These are phyloP conservation scores for Pachyramphus minor DNA, from an alignment of 2,113 vertebrate species.

Conservation along the genomic window DNA sequence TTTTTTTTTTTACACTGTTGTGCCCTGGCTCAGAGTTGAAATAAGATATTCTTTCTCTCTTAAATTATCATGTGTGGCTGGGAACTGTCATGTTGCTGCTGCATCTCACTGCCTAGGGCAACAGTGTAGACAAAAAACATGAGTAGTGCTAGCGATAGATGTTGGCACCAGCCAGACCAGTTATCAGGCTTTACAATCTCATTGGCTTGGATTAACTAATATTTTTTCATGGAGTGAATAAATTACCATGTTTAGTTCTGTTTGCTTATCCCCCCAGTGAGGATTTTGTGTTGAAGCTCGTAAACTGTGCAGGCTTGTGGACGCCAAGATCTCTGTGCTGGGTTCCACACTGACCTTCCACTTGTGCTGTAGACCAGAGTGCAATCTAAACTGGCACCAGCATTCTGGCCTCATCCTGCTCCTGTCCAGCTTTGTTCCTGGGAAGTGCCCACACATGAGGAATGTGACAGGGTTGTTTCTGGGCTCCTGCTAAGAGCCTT, in stretches of 20 bases:
- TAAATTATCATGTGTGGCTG: constrained; percentile 22
- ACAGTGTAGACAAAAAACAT: constrained; percentile 34
- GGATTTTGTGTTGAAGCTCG: neutral
- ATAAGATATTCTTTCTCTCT: constrained; percentile 12
- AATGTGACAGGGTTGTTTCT: neutral
- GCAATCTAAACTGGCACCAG: neutral
- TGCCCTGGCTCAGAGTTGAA: neutral
- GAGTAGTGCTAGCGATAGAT: constrained; percentile 3
- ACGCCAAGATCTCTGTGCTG: neutral
- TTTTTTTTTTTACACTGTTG: neutral
- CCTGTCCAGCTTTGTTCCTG: neutral
- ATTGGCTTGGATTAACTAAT: constrained; percentile 47
- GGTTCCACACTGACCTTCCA: neutral
- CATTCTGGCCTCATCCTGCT: neutral
- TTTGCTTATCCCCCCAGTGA: neutral
- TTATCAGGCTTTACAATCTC: constrained; percentile 29
- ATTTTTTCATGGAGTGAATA: constrained; percentile 41
- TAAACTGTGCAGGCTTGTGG: neutral
- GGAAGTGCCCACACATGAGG: neutral
- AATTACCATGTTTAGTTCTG: constrained; percentile 44
- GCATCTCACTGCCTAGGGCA: constrained; percentile 50
- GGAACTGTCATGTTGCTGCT: constrained; percentile 50
- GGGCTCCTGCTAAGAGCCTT: neutral
- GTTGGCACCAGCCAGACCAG: constrained; percentile 32
- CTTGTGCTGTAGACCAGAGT: neutral